Percentiles rank a stretch among this genome's conserved stretches.
phyloP scores from a whole-genome alignment of 1,140 invertebrate species.

The Hypothenemus hampei region DNA sequence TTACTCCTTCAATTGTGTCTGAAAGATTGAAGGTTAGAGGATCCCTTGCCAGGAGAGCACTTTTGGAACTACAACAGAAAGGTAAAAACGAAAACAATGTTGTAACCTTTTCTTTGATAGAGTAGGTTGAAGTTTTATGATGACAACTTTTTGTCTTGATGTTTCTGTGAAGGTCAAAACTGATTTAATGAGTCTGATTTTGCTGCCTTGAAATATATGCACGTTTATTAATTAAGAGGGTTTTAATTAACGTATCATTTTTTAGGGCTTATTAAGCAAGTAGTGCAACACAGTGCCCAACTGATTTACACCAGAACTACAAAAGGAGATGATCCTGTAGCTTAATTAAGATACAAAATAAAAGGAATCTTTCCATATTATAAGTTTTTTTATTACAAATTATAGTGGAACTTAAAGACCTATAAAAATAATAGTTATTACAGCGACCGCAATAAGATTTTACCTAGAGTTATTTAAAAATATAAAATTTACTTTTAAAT shows the following conservation, averaged over 20 bases:
- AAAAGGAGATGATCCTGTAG: constrained; percentile 77
- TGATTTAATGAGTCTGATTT: constrained; percentile 59
- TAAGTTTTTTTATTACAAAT: too few relatives aligned
- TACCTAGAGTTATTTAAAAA: too few relatives aligned
- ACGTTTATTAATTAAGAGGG: constrained; percentile 3
- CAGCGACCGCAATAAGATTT: too few relatives aligned
- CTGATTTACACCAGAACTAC: constrained; percentile 96
- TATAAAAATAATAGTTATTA: too few relatives aligned
- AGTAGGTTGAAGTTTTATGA: too few relatives aligned
- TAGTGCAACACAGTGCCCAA: constrained; percentile 96
- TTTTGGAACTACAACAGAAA: constrained; percentile 90
- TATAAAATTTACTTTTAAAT: too few relatives aligned
- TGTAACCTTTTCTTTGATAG: too few relatives aligned
- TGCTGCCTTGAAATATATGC: too few relatives aligned
- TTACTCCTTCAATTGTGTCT: constrained; percentile 98
- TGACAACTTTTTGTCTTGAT: constrained; percentile 33
- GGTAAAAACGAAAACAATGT: constrained; percentile 50
- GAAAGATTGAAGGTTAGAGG: constrained; percentile 97
- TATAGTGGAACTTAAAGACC: too few relatives aligned
- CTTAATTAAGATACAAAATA: too few relatives aligned
- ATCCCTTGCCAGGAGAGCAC: constrained; percentile 90
- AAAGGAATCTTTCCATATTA: too few relatives aligned
- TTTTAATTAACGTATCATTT: constrained; percentile 22
- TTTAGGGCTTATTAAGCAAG: constrained; percentile 90
- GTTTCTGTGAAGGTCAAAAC: constrained; percentile 43